Conservation (phyloP, 2,888 invertebrate genomes). For the Phortica magna region DNA sequence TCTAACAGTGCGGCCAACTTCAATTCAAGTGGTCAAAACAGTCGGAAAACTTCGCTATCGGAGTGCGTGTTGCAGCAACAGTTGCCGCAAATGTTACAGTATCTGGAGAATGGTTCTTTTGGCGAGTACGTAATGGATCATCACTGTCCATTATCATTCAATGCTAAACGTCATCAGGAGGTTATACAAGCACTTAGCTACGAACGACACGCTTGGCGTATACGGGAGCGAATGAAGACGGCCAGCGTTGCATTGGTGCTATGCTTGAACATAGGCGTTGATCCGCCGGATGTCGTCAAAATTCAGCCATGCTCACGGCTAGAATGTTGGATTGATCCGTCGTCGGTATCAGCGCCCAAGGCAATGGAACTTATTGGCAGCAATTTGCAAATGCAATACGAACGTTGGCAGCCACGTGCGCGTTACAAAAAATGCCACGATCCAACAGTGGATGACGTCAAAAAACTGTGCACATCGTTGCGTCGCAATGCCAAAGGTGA, state of each 20-base stretch:
- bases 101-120: slow-evolving; percentile 53
- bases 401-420: slow-evolving; percentile 98
- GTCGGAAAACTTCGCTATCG: slow-evolving; percentile 61
- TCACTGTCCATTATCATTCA: slow-evolving; percentile 70
- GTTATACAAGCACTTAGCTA: slow-evolving; percentile 83
- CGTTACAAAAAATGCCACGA: slow-evolving; percentile 98
- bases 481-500: slow-evolving; percentile 98
- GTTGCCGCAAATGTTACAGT: slow-evolving; percentile 52
- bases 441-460: slow-evolving; percentile 98
- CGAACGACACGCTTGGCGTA: slow-evolving; percentile 90
- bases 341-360: slow-evolving; percentile 91
- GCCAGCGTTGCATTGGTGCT: slow-evolving; percentile 98
- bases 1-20: not conserved
- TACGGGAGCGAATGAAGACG: slow-evolving; percentile 99
- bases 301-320: slow-evolving; percentile 96
- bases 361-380: slow-evolving; percentile 95
- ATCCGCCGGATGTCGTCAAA: slow-evolving; percentile 98
- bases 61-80: slow-evolving; percentile 48
- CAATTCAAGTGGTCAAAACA: slow-evolving; percentile 25
- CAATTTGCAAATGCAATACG: slow-evolving; percentile 96
- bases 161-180: slow-evolving; percentile 82
- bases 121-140: slow-evolving; percentile 55
- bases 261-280: slow-evolving; percentile 99
- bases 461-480: slow-evolving; percentile 95
- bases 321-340: slow-evolving; percentile 98